Evolutionary conservation across 2,797 vertebrate genomes (phyloP).

Genomic region (Rhinatrema bivittatum): DNA sequence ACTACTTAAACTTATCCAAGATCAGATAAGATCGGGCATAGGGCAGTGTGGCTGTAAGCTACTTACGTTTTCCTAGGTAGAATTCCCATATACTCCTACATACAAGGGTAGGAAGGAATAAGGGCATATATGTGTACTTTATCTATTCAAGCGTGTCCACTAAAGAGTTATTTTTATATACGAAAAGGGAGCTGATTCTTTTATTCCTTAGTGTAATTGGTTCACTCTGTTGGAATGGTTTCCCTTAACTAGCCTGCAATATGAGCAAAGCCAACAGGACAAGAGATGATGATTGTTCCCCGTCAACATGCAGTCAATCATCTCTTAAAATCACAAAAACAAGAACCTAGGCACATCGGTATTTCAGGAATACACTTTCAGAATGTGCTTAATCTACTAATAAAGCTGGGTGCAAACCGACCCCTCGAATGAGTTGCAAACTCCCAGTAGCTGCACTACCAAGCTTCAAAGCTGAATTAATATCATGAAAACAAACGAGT

Average conservation of each 20-base stretch:
- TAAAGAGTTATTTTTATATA: too few species aligned
- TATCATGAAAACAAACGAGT: constrained; percentile 19
- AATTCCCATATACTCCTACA: too few species aligned
- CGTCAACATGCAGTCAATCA: constrained; percentile 2
- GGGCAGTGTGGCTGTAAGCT: too few species aligned
- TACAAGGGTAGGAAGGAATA: too few species aligned
- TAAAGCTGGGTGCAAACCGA: constrained; percentile 13
- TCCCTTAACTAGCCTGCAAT: background rate
- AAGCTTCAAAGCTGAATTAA: constrained; percentile 21
- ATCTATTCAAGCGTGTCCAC: too few species aligned
- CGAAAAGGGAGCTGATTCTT: too few species aligned
- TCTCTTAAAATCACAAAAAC: background rate
- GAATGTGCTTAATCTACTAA: constrained; percentile 23
- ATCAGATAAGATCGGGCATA: too few species aligned
- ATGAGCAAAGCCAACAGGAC: background rate
- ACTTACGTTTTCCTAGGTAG: too few species aligned
- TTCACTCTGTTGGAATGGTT: fast-evolving
- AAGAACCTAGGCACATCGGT: constrained; percentile 26
- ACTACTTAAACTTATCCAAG: too few species aligned
- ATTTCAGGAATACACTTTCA: constrained; percentile 4
- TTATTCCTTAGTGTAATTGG: too few species aligned
- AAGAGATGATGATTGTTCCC: background rate
- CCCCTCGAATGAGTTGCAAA: constrained; percentile 6
- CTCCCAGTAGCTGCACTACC: constrained; percentile 12
- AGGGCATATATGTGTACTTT: too few species aligned